These are phyloP conservation scores for Platynereis dumerilii DNA, from an alignment of 2,888 invertebrate genomes.

Conservation along the genomic window DNA sequence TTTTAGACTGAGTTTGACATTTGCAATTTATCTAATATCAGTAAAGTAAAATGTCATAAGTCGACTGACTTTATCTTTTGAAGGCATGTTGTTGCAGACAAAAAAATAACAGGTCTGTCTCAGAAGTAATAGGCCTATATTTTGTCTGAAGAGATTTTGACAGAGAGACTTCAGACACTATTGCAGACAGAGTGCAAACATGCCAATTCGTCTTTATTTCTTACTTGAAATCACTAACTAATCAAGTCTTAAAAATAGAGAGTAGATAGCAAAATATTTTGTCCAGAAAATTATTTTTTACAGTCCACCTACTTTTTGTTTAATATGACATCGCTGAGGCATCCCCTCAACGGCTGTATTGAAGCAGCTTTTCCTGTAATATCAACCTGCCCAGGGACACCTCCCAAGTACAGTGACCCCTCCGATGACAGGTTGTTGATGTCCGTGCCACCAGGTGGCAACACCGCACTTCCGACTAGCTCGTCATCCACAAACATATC, in stretches of 20 bases:
- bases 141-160: too few relatives aligned
- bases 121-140: too few relatives aligned
- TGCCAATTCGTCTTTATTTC: too few relatives aligned
- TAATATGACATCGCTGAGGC: slow-evolving; percentile 83
- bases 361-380: slow-evolving; percentile 68
- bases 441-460: slow-evolving; percentile 68
- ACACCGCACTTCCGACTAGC: slow-evolving; percentile 69
- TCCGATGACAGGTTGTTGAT: slow-evolving; percentile 66
- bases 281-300: not conserved
- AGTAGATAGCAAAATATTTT: too few relatives aligned
- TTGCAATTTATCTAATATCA: not conserved
- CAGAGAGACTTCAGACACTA: too few relatives aligned
- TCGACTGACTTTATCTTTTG: too few relatives aligned
- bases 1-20: too few relatives aligned
- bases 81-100: too few relatives aligned
- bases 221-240: too few relatives aligned
- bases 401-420: slow-evolving; percentile 78
- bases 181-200: too few relatives aligned
- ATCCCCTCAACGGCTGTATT: slow-evolving; percentile 73
- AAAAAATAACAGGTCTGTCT: too few relatives aligned
- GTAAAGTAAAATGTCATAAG: not conserved
- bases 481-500: slow-evolving; percentile 81
- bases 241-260: too few relatives aligned
- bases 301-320: slow-evolving; percentile 72
- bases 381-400: slow-evolving; percentile 68